Evolutionary conservation across 2,113 vertebrate species (phyloP), one percentile per base, ranked within the genome.

Genomic region (Gila orcuttii): DNA sequence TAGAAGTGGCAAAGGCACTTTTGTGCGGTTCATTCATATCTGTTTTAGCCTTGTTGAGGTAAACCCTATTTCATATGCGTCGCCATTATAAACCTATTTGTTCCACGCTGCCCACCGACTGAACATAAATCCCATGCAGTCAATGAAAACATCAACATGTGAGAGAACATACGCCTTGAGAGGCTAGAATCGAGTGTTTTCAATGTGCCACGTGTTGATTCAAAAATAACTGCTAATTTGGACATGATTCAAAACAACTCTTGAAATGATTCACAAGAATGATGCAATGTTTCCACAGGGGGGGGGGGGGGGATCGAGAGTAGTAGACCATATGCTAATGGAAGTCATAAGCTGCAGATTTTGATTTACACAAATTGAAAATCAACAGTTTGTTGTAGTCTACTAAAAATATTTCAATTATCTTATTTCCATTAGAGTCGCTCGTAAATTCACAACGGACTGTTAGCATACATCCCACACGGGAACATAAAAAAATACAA

Each of bases 21-120:
- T 31, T 77, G 71, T 88, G 83, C 39, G 83, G 80, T 87, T 87
- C 74, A 86, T 86, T 87, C 85, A 82, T 79, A 62, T 55, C 79
- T 85, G 80, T 74, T 80, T 77, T 68, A 79, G 77, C 71, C 86
- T 86, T 80, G 86, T 86, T 77, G 86, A 90, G 89, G 84, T 90
- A 86, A 82, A 79, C 73, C 79, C 81, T 36, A 39, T 86, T 84
- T 85, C 83, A 73, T 79, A 62, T 64, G 47, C 68, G 79, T 82
- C 76, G 71, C 88, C 84, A 86, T 89, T 88, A 89, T 59, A 84
- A 87, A 90, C 57, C 85, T 84, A 86, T 85, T 82, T 73, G 74
- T 36, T 84, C 84, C 79, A 79, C 31, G 74, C 87, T 79, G 74
- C 80, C 83, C 33, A 4, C 68, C 39, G 83, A 88, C 81, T 86